A percentile compares a stretch with the other conserved stretches of the same genome.
These are phyloP conservation scores for Heliothis peltigera DNA, from an alignment of 2,888 invertebrate genomes.

Conservation along the genomic window DNA sequence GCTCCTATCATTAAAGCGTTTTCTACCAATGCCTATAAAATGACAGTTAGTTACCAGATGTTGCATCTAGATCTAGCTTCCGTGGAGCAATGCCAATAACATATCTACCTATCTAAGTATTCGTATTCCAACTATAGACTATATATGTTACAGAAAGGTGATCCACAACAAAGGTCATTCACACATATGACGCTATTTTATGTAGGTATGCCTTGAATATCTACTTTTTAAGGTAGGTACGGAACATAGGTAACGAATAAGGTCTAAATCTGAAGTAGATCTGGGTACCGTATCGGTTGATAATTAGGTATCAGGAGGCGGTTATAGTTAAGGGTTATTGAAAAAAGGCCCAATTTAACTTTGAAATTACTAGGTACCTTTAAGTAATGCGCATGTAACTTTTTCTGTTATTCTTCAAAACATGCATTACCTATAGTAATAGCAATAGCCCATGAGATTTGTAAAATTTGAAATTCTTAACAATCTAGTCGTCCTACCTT, in stretches of 20 bases:
- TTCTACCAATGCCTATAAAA: conserved; percentile 5
- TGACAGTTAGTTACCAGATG: conserved; percentile 37
- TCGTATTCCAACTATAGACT: conserved; percentile 29
- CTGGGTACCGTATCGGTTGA: too few species aligned
- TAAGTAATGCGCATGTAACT: background rate
- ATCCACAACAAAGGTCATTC: conserved; percentile 37
- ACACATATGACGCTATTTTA: conserved; percentile 1
- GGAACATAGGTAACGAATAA: too few species aligned
- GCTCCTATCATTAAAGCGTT: too few species aligned
- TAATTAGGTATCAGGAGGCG: too few species aligned
- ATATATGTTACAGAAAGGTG: conserved; percentile 30
- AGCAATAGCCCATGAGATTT: conserved; percentile 76
- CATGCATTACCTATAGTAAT: background rate
- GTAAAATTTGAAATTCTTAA: conserved; percentile 70
- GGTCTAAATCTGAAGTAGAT: too few species aligned
- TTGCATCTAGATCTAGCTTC: conserved; percentile 10
- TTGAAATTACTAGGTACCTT: too few species aligned
- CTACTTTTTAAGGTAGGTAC: too few species aligned
- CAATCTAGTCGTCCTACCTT: conserved; percentile 76
- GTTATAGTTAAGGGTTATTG: too few species aligned
- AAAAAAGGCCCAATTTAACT: too few species aligned
- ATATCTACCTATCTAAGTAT: conserved; percentile 2
- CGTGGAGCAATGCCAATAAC: conserved; percentile 56
- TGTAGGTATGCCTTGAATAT: too few species aligned
- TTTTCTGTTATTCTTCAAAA: background rate